These are phyloP conservation scores for Operophtera brumata DNA, from an alignment of 2,888 invertebrate species.

Conservation along the genomic window DNA sequence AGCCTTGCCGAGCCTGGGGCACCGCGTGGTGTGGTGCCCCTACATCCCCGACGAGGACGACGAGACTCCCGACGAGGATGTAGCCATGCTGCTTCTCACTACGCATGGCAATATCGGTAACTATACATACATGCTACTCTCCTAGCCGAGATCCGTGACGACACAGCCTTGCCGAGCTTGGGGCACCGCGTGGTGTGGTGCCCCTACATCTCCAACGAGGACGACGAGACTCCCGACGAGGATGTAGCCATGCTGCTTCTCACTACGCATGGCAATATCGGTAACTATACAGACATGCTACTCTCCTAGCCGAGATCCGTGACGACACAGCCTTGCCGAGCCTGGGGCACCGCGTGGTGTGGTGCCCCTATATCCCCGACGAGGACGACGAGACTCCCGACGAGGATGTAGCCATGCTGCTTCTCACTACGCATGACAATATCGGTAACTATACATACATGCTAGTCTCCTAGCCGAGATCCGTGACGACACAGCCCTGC, in stretches of 20 bases:
- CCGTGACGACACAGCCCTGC: constrained; percentile 64
- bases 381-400: constrained; percentile 83
- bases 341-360: constrained; percentile 85
- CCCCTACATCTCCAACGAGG: constrained; percentile 90
- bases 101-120: constrained; percentile 86
- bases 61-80: constrained; percentile 84
- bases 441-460: constrained; percentile 67
- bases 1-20: constrained; percentile 46
- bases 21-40: constrained; percentile 95
- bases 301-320: constrained; percentile 81
- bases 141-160: constrained; percentile 81
- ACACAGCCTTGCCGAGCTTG: constrained; percentile 47
- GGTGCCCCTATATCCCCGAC: constrained; percentile 95
- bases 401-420: constrained; percentile 87
- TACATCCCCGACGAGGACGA: constrained; percentile 89
- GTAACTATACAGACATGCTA: constrained; percentile 59
- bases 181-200: constrained; percentile 92
- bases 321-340: constrained; percentile 60
- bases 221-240: constrained; percentile 83
- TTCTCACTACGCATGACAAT: constrained; percentile 89
- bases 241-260: constrained; percentile 90
- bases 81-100: constrained; percentile 89
- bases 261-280: constrained; percentile 87
- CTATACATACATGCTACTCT: constrained; percentile 62
- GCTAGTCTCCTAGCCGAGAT: constrained; percentile 82